Evolutionary conservation across 2,888 invertebrate genomes (phyloP), one percentile per base, ranked within the genome.

Genomic region (Buathra laborator): DNA sequence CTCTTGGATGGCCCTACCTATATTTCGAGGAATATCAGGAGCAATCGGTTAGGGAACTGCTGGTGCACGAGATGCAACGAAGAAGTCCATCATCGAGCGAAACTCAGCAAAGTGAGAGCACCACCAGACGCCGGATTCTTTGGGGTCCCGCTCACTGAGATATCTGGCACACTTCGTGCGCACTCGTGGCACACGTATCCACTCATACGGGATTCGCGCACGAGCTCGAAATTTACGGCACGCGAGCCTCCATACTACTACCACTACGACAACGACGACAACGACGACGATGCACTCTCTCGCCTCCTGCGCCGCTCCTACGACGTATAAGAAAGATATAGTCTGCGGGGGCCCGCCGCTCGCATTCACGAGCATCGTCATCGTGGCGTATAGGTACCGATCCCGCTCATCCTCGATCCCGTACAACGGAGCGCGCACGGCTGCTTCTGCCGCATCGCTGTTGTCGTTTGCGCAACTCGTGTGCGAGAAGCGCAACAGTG

Each of bases 141-240:
- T 59, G 68, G 66, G 75, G 85, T 81, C 84, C 83, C 62, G 75
- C 76, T 19, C 67, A 62, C 85, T 71, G 46, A 86, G 86, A 86
- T 87, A 91, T 92, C 91, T 92, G 92, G 92, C 93, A 93, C 92
- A 93, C 93, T 93, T 93, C 92, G 92, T 92, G 93, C 92, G 91
- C 92, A 92, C 92, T 92, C 90, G 92, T 89, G 91, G 92, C 92
- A 91, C 92, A 92, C 92, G 91, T 92, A 92, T 91, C 91, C 92
- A 84, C 85, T 83, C 86, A 77, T 86, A 85, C 83, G 86, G 89
- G 90, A 90, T 90, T 89, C 91, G 91, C 90, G 93, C 93, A 92
- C 93, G 93, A 92, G 92, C 92, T 93, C 92, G 89, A 92, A 93
- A 93, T 93, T 93, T 93, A 93, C 93, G 93, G 93, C 93, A 93